phyloP scores from a whole-genome alignment of 1,140 invertebrate species.

The Sogatella furcifera region DNA sequence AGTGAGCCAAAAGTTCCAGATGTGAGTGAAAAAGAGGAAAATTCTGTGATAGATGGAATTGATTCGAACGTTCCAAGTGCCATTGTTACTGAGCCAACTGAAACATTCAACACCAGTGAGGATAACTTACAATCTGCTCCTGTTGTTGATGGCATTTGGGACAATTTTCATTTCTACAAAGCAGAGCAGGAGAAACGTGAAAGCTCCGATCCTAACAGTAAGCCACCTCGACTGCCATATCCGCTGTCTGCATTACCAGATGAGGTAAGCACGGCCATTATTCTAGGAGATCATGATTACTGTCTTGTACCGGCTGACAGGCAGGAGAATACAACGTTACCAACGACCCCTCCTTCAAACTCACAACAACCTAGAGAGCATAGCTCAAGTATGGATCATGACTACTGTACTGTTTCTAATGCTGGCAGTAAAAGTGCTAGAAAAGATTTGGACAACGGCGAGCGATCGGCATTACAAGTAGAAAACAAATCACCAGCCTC shows the following conservation, averaged over 20 bases:
- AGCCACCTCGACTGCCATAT: conserved; percentile 5
- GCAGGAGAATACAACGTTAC: conserved; percentile 6
- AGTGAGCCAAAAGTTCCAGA: background rate
- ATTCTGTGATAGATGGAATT: background rate
- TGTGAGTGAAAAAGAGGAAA: background rate
- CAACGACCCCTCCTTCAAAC: conserved; percentile 7
- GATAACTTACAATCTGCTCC: conserved; percentile 29
- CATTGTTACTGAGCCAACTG: background rate
- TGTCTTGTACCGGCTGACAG: conserved; percentile 23
- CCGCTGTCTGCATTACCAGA: conserved; percentile 14
- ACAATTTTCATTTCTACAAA: conserved; percentile 63
- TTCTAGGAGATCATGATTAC: conserved; percentile 49
- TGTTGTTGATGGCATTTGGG: conserved; percentile 63
- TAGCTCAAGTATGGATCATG: conserved; percentile 12
- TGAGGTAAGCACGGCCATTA: conserved; percentile 6
- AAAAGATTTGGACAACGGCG: background rate
- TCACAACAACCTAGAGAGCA: conserved; percentile 10
- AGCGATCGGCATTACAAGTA: background rate
- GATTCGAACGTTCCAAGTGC: background rate
- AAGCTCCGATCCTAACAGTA: conserved; percentile 8
- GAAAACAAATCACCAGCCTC: background rate
- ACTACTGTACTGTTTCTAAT: background rate
- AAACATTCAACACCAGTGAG: background rate
- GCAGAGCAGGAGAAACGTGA: conserved; percentile 41
- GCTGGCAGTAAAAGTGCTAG: no score